Conservation (phyloP, 1,140 invertebrate species). For the Camponotus vicinus region DNA sequence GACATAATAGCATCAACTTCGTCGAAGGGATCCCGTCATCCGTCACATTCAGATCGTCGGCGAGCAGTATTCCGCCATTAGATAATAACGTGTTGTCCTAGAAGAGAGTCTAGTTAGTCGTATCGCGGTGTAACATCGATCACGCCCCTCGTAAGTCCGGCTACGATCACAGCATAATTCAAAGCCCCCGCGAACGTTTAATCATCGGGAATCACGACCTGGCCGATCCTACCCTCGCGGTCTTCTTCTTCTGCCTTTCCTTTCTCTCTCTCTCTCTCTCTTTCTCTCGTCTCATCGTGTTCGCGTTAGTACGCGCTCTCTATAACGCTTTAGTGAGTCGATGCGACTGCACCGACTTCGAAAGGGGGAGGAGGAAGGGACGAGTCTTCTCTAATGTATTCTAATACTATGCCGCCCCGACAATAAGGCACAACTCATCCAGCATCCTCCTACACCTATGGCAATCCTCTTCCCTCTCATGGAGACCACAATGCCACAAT, state of each 20-base stretch:
- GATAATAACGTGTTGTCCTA: constrained; percentile 75
- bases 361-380: not conserved
- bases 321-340: constrained; percentile 42
- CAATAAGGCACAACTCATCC: constrained; percentile 83
- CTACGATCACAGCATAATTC: constrained; percentile 75
- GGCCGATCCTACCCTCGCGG: constrained; percentile 65
- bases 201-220: constrained; percentile 78
- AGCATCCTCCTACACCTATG: constrained; percentile 78
- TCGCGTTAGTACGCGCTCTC: constrained; percentile 60
- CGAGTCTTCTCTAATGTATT: constrained; percentile 79
- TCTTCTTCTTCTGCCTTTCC: constrained; percentile 14
- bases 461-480: constrained; percentile 64
- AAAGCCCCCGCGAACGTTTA: constrained; percentile 78
- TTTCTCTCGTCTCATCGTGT: not conserved
- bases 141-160: constrained; percentile 77
- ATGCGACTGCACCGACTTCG: constrained; percentile 29
- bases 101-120: constrained; percentile 75
- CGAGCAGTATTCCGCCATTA: constrained; percentile 61
- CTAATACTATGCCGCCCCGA: constrained; percentile 83
- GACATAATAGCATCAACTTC: not conserved
- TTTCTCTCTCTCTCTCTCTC: not conserved
- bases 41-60: constrained; percentile 29
- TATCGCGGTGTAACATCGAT: constrained; percentile 75
- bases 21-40: constrained; percentile 22
- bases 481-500: constrained; percentile 64